These are phyloP conservation scores for Eonycteris spelaea DNA, from an alignment of 2,113 vertebrate genomes.

Conservation along the genomic window DNA sequence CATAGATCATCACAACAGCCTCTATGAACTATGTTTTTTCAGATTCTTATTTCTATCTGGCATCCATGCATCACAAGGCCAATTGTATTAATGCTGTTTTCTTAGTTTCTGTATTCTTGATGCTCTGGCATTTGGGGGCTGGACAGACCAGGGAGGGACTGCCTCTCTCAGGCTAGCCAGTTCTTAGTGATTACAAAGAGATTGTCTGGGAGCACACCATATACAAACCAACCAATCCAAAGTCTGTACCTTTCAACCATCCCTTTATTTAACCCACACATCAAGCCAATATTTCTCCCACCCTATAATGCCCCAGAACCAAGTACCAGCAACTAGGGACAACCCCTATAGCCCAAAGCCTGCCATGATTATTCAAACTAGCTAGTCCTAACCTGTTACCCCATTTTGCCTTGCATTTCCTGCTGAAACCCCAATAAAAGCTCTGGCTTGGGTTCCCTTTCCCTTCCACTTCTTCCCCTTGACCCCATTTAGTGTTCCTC, in stretches of 20 bases:
- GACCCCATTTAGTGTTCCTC: too few species aligned
- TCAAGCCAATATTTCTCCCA: neutral
- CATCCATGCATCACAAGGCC: neutral
- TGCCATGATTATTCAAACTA: neutral
- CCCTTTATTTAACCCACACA: neutral
- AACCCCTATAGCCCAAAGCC: neutral
- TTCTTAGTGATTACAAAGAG: neutral
- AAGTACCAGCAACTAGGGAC: neutral
- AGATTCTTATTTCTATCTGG: neutral
- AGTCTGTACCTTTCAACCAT: neutral
- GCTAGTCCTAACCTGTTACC: neutral
- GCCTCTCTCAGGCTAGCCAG: neutral
- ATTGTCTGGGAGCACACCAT: neutral
- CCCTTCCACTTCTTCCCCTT: neutral
- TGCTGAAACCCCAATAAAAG: accelerated
- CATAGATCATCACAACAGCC: neutral
- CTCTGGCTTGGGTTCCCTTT: accelerated
- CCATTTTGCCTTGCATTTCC: neutral
- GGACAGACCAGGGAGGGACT: neutral
- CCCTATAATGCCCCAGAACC: neutral
- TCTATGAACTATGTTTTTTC: neutral
- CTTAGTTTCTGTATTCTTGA: neutral
- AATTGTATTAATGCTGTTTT: neutral
- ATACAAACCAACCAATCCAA: neutral
- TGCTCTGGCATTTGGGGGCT: neutral